These are phyloP conservation scores for Anser brachyrhynchus DNA, from an alignment of 2,113 vertebrate genomes.

Conservation along the genomic window DNA sequence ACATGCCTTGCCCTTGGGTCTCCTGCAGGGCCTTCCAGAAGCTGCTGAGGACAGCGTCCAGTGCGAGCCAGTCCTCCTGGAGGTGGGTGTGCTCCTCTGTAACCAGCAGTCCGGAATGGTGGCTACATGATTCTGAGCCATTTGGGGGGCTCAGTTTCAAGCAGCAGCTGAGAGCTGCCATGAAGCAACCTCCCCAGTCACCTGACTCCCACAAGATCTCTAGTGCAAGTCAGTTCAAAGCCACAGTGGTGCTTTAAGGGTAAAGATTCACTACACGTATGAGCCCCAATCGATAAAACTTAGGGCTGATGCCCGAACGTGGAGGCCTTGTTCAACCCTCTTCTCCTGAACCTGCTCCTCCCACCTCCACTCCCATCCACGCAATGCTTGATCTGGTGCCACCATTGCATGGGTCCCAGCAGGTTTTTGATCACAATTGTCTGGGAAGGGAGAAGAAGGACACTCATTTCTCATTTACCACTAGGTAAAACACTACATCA, in stretches of 20 bases:
- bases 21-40: background rate
- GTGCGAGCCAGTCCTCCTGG: background rate
- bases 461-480: background rate
- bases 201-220: background rate
- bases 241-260: background rate
- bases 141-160: background rate
- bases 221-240: background rate
- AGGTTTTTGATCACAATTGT: background rate
- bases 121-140: background rate
- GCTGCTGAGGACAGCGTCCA: background rate
- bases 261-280: background rate
- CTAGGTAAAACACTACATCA: background rate
- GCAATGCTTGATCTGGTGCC: background rate
- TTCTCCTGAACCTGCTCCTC: background rate
- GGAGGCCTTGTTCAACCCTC: background rate
- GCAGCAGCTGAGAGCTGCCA: background rate
- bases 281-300: background rate
- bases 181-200: background rate
- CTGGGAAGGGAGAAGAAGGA: background rate
- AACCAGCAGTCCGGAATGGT: background rate
- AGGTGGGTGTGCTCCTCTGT: background rate
- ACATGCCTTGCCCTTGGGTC: background rate
- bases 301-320: fast-evolving
- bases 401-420: background rate
- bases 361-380: fast-evolving